Base-by-base conservation (phyloP, 1,140 invertebrate species). In the Oreohelix idahoensis region DNA sequence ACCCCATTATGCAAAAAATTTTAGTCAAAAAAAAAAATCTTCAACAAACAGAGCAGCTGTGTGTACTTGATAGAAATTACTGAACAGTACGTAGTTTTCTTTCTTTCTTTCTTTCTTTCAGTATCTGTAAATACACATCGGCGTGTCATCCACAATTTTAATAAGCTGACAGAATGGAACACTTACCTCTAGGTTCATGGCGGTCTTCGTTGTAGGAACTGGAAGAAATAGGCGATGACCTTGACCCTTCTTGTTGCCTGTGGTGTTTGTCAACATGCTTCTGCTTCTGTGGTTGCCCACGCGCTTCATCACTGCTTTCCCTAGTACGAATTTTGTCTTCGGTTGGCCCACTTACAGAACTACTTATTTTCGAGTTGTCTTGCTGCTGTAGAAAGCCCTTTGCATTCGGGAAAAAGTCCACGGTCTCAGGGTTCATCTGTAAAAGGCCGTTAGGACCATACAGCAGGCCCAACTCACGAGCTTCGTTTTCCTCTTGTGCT, bases 401-500 rank as follows among this genome's bases (percentile, higher is more conserved):
- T 35, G 84, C 84, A 20, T 88, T 86, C 15, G 87, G 88, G 79
- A 86, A 90, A 45, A 88, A 75, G 38, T 80, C 82, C 23, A 89
- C 73, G 69, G 81, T 88, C 85, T 84, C 88, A 86, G 77, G 87
- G 81, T 91, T 92, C 58, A 91, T 83, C 76, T 90, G 88, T 35
- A 91, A 87, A 8, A 92, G 88, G 38, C 91, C 91, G 42, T 84
- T 92, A 89, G 93, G 87, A 51, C 96, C 95, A 92, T 97, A 97
- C 17, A 97, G 93, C 70, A 98, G 93, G 32, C 97, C 97, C 89
- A 99, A 92, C 91, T 99, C 98, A 83, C 97, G 94, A 0, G 98
- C 98, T 93, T 99, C 98, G 92, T 97, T 99, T 92, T 99, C 98
- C 93, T 99, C 98, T 92, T 99, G 94, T 32, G 94, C 94, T 86